A percentile compares a stretch with the other conserved stretches of the same genome.
Evolutionary conservation across 1,140 invertebrate species (phyloP).

Genomic region (Lordiphosa mommai): DNA sequence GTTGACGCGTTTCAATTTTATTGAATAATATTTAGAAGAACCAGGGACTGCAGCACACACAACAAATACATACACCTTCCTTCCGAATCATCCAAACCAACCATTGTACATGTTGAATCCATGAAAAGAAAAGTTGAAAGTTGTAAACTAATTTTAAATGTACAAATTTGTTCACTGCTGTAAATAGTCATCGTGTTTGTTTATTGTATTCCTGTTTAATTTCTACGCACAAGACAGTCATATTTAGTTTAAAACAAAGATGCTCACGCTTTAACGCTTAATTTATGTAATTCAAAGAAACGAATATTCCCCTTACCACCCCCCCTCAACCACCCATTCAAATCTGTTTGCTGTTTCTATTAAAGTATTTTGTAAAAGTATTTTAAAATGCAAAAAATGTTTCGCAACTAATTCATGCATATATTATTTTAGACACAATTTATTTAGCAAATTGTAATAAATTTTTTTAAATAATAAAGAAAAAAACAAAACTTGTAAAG

Average conservation of each 20-base stretch:
- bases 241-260: constrained; percentile 67
- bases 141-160: constrained; percentile 60
- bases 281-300: constrained; percentile 54
- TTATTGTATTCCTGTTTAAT: constrained; percentile 25
- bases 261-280: constrained; percentile 62
- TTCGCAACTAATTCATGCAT: constrained; percentile 42
- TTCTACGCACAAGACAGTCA: constrained; percentile 72
- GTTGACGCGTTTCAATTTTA: constrained; percentile 77
- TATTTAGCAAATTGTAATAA: constrained; percentile 73
- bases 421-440: constrained; percentile 68
- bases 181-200: constrained; percentile 60
- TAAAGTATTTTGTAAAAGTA: constrained; percentile 69
- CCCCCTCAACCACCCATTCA: constrained; percentile 5
- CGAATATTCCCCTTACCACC: constrained; percentile 16
- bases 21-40: constrained; percentile 52
- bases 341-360: constrained; percentile 60
- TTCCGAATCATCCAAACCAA: constrained; percentile 20
- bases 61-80: constrained; percentile 17
- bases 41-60: constrained; percentile 14
- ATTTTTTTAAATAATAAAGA: constrained; percentile 61
- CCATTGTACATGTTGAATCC: constrained; percentile 52
- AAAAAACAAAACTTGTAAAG: too few species aligned
- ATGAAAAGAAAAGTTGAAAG: constrained; percentile 47
- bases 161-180: constrained; percentile 63
- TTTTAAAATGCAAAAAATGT: constrained; percentile 53